Base-by-base conservation (phyloP, 2,888 invertebrate genomes). In the Drosophila helvetica region DNA sequence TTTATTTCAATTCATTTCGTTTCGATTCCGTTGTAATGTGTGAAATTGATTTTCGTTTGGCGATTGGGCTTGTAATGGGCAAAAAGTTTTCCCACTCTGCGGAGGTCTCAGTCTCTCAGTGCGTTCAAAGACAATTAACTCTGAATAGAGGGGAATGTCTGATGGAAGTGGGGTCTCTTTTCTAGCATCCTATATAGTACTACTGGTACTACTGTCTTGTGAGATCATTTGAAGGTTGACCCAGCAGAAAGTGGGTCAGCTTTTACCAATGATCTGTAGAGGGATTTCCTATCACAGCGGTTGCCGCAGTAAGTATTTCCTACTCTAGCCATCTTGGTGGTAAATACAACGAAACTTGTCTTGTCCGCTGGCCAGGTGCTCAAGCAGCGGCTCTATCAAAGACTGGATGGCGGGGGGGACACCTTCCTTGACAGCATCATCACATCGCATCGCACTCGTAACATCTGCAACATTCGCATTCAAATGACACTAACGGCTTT, bases 401-500 rank as follows among this genome's bases (percentile, higher is more conserved):
- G 68, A 47, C 71, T 9, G 56, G 25, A 38, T 4, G 56, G 61
- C 52, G 50, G 58, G 54, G 54, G 70, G 53, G 53, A 71, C 52
- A 71, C 64, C 64, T 71, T 53, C 30, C 71, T 30, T 70, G 70
- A 69, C 70, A 62, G 70, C 70, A 52, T 64, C 71, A 65, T 71
- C 72, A 45, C 69, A 71, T 64, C 63, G 57, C 70, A 69, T 75
- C 62, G 65, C 82, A 85, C 72, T 70, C 56, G 67, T 55, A 71
- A 58, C 59, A 65, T 65, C 54, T 61, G 55, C 72, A 72, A 72
- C 68, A 74, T 64, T 74, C 84, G 81, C 86, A 83, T 86, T 86
- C 83, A 81, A 86, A 81, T 86, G 86, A 86, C 83, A 86, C 83
- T 84, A 84, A 86, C 86, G 84, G 83, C 86, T 86, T 84, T 86